A percentile compares a stretch with the other conserved stretches of the same genome.
These are phyloP conservation scores for Nomada lathburiana DNA, from an alignment of 2,888 invertebrate species.

Conservation along the genomic window DNA sequence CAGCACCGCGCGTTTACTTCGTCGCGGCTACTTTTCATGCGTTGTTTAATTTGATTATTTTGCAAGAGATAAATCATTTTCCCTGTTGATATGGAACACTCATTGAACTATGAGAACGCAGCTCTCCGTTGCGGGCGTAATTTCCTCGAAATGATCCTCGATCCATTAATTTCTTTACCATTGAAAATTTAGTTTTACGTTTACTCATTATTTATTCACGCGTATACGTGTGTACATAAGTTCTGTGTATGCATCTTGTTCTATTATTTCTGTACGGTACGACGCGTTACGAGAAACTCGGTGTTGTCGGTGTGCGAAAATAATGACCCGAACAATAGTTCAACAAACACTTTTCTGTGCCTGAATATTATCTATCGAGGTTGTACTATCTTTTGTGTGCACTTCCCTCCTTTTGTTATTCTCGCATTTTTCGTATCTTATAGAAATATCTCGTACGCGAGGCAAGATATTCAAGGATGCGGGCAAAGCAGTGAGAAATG, in stretches of 20 bases:
- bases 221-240: too few relatives aligned
- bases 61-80: background rate
- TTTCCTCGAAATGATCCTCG: too few relatives aligned
- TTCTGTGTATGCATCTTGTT: too few relatives aligned
- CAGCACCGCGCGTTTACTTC: background rate
- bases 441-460: background rate
- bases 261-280: too few relatives aligned
- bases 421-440: background rate
- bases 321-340: background rate
- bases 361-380: constrained; percentile 6
- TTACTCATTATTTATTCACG: too few relatives aligned
- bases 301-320: too few relatives aligned
- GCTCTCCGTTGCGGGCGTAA: too few relatives aligned
- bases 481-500: background rate
- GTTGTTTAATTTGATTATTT: background rate
- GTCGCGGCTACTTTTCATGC: too few relatives aligned
- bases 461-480: background rate
- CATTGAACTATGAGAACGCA: too few relatives aligned
- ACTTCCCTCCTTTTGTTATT: background rate
- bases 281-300: too few relatives aligned
- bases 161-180: too few relatives aligned
- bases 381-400: background rate
- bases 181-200: too few relatives aligned
- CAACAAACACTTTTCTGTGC: background rate
- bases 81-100: background rate